phyloP scores from a whole-genome alignment of 2,888 invertebrate species.

The Pherbina coryleti region DNA sequence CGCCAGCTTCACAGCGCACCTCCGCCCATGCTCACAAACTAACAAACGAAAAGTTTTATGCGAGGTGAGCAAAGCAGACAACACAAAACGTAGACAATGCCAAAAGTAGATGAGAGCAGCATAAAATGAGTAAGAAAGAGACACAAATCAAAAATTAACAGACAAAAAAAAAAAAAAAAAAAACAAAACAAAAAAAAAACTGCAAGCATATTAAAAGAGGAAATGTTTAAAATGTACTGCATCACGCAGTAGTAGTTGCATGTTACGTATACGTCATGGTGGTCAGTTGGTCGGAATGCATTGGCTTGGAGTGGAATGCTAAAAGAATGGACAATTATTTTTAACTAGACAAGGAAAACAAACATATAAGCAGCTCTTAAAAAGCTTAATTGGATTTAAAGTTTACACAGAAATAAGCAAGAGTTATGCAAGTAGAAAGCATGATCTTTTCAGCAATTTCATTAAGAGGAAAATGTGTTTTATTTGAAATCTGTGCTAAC shows the following conservation, averaged over 20 bases:
- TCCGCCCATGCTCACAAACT: too few relatives aligned
- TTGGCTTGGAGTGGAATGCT: too few relatives aligned
- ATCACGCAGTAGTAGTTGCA: not conserved
- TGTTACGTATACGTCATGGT: slow-evolving; percentile 10
- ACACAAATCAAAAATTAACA: not conserved
- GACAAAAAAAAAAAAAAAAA: not conserved
- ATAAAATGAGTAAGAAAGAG: not conserved
- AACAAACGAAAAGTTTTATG: not conserved
- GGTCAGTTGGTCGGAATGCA: not conserved
- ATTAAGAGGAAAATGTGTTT: too few relatives aligned
- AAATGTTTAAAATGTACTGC: not conserved
- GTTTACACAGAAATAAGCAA: too few relatives aligned
- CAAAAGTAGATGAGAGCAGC: not conserved
- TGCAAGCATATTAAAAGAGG: not conserved
- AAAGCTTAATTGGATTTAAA: too few relatives aligned
- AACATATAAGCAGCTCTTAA: too few relatives aligned
- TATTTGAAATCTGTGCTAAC: too few relatives aligned
- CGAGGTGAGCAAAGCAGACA: not conserved
- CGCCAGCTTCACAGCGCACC: not conserved
- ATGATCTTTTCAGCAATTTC: too few relatives aligned
- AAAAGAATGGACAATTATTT: too few relatives aligned
- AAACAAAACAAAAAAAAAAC: not conserved
- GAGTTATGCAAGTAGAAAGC: too few relatives aligned
- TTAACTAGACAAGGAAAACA: too few relatives aligned
- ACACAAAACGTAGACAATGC: not conserved